Evolutionary conservation across 64 coral and sea anemone genomes (phyloP).

Genomic region (Porites lutea): DNA sequence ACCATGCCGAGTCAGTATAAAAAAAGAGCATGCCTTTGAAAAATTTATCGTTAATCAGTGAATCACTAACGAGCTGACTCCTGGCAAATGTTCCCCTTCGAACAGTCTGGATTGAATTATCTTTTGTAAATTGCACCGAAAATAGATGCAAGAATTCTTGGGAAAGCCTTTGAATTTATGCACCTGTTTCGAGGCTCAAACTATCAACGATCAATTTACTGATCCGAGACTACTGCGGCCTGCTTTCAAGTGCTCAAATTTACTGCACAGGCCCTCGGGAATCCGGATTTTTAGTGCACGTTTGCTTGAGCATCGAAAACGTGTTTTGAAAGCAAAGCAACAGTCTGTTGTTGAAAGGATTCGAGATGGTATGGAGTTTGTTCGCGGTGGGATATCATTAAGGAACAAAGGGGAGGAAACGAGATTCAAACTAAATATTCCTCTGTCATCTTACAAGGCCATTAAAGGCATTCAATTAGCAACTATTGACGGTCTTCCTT

Average conservation of each 20-base stretch:
- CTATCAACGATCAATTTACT: conserved; percentile 36
- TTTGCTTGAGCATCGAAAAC: neutral
- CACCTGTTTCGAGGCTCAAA: conserved; percentile 28
- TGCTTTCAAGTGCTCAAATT: conserved; percentile 34
- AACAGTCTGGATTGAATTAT: conserved; percentile 34
- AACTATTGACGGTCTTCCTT: conserved; percentile 27
- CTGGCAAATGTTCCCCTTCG: conserved; percentile 13
- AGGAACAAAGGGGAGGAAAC: conserved; percentile 36
- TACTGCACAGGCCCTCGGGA: neutral
- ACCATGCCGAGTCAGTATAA: neutral
- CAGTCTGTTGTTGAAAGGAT: conserved; percentile 24
- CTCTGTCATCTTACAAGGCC: conserved; percentile 22
- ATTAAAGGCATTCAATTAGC: conserved; percentile 36
- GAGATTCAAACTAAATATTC: conserved; percentile 32
- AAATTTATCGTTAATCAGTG: neutral
- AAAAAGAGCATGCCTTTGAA: neutral
- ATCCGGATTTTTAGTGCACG: neutral
- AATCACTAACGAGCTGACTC: conserved; percentile 30
- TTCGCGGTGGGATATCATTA: conserved; percentile 18
- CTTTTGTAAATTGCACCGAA: conserved; percentile 7
- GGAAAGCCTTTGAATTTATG: conserved; percentile 3
- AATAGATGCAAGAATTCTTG: conserved; percentile 6
- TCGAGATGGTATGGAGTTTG: neutral
- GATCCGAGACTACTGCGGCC: neutral
- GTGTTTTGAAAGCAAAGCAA: neutral